Base-by-base conservation (phyloP, 2,888 invertebrate species). In the Coremacera marginata region DNA sequence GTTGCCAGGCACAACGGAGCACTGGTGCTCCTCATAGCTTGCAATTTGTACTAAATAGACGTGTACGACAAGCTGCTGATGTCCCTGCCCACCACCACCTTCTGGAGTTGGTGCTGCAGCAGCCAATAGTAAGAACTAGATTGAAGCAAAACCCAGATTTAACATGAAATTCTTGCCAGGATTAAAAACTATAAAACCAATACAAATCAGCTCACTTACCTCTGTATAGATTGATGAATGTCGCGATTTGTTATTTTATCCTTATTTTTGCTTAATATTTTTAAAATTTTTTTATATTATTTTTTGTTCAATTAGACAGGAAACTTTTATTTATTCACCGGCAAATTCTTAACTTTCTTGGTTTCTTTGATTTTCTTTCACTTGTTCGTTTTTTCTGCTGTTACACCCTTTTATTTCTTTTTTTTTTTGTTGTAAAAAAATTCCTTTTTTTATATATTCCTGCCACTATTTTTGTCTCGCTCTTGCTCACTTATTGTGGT, bases 371-470 rank as follows among this genome's bases (percentile, higher is more conserved):
- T 51, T 49, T 62, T 44, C 65, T 49, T 72, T 62, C 63, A 73
- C 63, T 73, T 51, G 27, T 49, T 51, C 68, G 51, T 68, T 49
- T 51, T 49, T 68, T 51, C 51, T 65, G 51, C 27, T 31, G 63
- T 65, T 74, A 63, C 73, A 65, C 73, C 63, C 73, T 74, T 52
- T 63, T 74, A 62, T 22, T 60, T 11, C 27, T 11, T 60, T 25
- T 27, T 44, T 11, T 11, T 44, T 44, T 65, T 60, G 60, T 60
- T 65, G 67, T 44, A 19, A 44, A 67, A 65, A 37, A 49, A 31
- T 31, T 67, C 34, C 57, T 22, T 31, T 55, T 70, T 70, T 44
- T 14, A 19, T 65, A n/a, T 34, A 55, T 67, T 52, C 27, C 37
- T 14, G 5, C 11, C 49, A 44, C 60, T 62, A 14, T n/a, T 60